phyloP scores from a whole-genome alignment of 1,140 invertebrate species.

The Trichonephila clavata region DNA sequence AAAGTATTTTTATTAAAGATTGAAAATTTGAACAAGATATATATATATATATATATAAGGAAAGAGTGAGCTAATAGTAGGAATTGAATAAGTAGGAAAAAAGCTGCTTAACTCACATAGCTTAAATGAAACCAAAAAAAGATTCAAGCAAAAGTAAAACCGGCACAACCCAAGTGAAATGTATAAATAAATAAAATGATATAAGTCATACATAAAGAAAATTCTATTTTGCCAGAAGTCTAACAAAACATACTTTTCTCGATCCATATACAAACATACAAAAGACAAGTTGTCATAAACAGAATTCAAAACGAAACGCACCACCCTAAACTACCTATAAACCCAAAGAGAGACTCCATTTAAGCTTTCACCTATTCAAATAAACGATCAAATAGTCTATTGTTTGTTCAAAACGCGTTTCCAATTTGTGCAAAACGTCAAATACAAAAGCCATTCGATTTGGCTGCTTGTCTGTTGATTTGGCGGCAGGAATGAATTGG shows the following conservation, averaged over 20 bases:
- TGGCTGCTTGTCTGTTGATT: constrained; percentile 15
- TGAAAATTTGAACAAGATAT: too few species aligned
- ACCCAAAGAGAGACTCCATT: not conserved
- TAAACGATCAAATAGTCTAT: constrained; percentile 19
- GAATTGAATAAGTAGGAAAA: too few species aligned
- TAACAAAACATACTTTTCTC: not conserved
- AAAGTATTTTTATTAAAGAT: too few species aligned
- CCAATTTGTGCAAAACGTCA: constrained; percentile 39
- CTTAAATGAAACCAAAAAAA: too few species aligned
- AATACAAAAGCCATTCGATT: constrained; percentile 35
- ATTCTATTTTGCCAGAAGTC: too few species aligned
- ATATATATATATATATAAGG: too few species aligned
- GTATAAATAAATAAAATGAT: too few species aligned
- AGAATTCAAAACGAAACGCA: not conserved
- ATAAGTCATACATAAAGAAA: too few species aligned
- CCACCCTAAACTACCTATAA: not conserved
- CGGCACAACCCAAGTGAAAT: too few species aligned
- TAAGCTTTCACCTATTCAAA: not conserved
- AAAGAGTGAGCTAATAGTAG: too few species aligned
- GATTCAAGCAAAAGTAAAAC: too few species aligned
- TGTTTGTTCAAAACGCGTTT: constrained; percentile 21
- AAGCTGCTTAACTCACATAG: too few species aligned
- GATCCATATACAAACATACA: not conserved
- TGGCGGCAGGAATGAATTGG: constrained; percentile 10
- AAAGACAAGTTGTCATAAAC: not conserved